Evolutionary conservation across 2,113 vertebrate species (phyloP).

Genomic region (Haliaeetus leucogaster): DNA sequence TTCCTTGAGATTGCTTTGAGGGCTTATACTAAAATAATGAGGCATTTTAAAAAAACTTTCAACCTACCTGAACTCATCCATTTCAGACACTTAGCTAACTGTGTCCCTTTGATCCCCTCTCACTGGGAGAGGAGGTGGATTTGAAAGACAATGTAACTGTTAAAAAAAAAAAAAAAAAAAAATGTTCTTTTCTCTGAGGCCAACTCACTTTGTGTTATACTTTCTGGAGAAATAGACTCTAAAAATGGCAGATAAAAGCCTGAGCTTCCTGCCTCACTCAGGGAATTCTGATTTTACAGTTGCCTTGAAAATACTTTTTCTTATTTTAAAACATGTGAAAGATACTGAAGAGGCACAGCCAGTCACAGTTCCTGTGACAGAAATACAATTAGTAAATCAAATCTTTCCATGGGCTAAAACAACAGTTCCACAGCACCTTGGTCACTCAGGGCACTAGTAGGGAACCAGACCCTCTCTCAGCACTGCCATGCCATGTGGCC

Average conservation of each 20-base stretch:
- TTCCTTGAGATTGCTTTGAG: neutral
- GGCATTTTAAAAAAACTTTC: neutral
- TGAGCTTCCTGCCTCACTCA: neutral
- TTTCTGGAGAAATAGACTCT: neutral
- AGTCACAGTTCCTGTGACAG: neutral
- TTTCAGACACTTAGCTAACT: neutral
- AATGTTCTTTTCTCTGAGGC: neutral
- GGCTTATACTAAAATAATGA: neutral
- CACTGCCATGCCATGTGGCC: too few relatives aligned
- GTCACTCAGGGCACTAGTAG: neutral
- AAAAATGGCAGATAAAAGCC: neutral
- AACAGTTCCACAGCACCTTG: neutral
- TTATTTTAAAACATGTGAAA: neutral
- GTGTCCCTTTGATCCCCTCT: neutral
- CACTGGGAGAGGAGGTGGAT: neutral
- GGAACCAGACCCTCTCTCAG: neutral
- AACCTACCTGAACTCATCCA: neutral
- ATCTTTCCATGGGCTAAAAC: neutral
- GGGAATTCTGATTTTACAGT: neutral
- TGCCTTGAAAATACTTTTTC: neutral
- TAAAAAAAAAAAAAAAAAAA: neutral
- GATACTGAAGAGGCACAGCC: neutral
- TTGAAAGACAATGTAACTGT: conserved; percentile 12
- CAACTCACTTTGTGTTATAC: neutral
- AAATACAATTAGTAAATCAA: neutral